Base-by-base conservation (phyloP, 2,113 vertebrate species). In the Bufo bufo region DNA sequence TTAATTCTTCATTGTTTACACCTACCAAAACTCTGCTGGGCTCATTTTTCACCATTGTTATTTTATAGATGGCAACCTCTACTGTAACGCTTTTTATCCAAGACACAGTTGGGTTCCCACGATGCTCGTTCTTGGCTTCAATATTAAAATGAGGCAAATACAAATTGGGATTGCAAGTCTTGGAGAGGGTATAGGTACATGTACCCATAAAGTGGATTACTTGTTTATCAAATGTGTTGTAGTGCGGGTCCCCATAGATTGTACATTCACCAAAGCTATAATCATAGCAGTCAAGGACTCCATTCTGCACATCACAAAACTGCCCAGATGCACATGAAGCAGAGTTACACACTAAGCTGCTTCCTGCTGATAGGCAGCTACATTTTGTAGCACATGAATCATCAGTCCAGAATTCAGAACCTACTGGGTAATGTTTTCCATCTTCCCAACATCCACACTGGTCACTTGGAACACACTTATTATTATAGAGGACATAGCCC, bases 141-240 rank as follows among this genome's bases (percentile, higher is more conserved):
- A 97, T 91, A 0, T 90, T 93, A 93, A 98, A 98, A 91, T 89
- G 84, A 3, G 95, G 93, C 82, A 96, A 90, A 61, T 87, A 77
- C 20, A 90, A 92, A 75, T 85, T 74, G 79, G 92, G 89, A 61
- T 90, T 90, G 69, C 96, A 97, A 71, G 94, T 92, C 90, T 93
- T 94, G 85, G 95, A 93, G 90, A 97, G 93, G 2, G 94, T 90
- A 90, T 96, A 97, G 85, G 93, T 94, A 92, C 97, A 97, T 65
- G 91, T 92, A 11, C 91, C 92, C 91, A 93, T 93, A 89, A 97
- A 96, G 90, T 71, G 89, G 89, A 96, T 95, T 0, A 86, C 91
- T 90, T 92, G 90, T 56, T 95, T 95, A 91, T 97, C 97, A 90
- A 96, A 97, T 65, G 95, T 96, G 84, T 90, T 94, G 92, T 94